Percentiles rank a stretch among this genome's conserved stretches.
These are phyloP conservation scores for Drosophila gaucha DNA, from an alignment of 2,888 invertebrate genomes.

Conservation along the genomic window DNA sequence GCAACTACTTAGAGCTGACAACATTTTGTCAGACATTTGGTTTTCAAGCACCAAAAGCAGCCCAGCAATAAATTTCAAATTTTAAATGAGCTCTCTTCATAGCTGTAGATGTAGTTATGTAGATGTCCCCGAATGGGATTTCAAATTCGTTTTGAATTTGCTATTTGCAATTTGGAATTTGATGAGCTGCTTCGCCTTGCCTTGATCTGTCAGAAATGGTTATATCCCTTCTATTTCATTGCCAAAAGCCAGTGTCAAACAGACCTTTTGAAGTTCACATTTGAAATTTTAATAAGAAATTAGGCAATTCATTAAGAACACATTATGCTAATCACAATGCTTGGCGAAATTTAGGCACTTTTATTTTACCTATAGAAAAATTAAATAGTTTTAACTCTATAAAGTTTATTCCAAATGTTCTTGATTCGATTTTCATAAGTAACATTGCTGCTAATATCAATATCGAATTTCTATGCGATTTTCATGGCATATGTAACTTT, in stretches of 20 bases:
- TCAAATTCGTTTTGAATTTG: neutral
- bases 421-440: too few species aligned
- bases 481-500: too few species aligned
- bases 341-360: too few species aligned
- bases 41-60: conserved; percentile 11
- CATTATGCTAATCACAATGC: too few species aligned
- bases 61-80: conserved; percentile 28
- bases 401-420: too few species aligned
- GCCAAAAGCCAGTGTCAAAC: neutral
- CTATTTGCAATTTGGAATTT: conserved; percentile 4
- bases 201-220: neutral
- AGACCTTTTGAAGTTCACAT: too few species aligned
- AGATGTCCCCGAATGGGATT: conserved; percentile 11
- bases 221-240: neutral
- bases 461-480: neutral
- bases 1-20: conserved; percentile 48
- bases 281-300: too few species aligned
- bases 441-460: too few species aligned
- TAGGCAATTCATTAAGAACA: too few species aligned
- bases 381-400: too few species aligned
- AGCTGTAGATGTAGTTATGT: too few species aligned
- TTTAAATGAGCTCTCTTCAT: conserved; percentile 30
- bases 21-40: conserved; percentile 34
- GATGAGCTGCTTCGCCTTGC: neutral
- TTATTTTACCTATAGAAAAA: too few species aligned